Percentiles rank a stretch among this genome's conserved stretches.
These are phyloP conservation scores for Ganaspis brasiliensis DNA, from an alignment of 2,888 invertebrate genomes.

Conservation along the genomic window DNA sequence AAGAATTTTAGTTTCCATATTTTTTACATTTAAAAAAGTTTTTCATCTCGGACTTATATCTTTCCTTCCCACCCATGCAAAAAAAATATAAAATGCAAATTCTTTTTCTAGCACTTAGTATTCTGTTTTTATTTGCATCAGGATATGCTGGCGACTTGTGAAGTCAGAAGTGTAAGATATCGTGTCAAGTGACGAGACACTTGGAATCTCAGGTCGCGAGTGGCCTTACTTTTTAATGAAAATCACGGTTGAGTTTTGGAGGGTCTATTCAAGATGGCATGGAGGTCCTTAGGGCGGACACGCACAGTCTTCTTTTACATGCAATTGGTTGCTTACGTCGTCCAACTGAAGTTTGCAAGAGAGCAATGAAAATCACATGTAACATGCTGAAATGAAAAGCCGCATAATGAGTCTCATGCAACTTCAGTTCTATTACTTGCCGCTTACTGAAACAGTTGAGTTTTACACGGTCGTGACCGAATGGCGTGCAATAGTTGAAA, in stretches of 20 bases:
- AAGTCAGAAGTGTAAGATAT: conserved; percentile 45
- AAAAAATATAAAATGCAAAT: too few species aligned
- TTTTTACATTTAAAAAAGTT: too few species aligned
- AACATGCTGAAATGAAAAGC: conserved; percentile 50
- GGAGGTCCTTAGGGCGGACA: conserved; percentile 54
- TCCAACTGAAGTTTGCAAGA: conserved; percentile 47
- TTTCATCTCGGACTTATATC: too few species aligned
- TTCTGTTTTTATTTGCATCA: background rate
- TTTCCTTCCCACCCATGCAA: too few species aligned
- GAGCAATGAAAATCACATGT: conserved; percentile 48
- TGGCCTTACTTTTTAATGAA: conserved; percentile 35
- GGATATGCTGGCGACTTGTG: conserved; percentile 1
- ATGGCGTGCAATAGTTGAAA: conserved; percentile 42
- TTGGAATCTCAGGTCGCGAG: conserved; percentile 46
- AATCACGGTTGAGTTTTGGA: conserved; percentile 56
- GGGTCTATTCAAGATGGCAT: conserved; percentile 57
- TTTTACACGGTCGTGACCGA: conserved; percentile 33
- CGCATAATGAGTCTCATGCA: conserved; percentile 58
- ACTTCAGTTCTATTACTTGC: conserved; percentile 46
- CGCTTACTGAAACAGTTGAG: conserved; percentile 24
- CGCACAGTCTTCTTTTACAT: conserved; percentile 60
- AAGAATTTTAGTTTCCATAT: too few species aligned
- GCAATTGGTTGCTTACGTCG: conserved; percentile 64
- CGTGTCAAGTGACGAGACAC: conserved; percentile 57
- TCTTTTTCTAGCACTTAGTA: too few species aligned